These are phyloP conservation scores for Uria aalge DNA, from an alignment of 2,113 vertebrate genomes.

Conservation along the genomic window DNA sequence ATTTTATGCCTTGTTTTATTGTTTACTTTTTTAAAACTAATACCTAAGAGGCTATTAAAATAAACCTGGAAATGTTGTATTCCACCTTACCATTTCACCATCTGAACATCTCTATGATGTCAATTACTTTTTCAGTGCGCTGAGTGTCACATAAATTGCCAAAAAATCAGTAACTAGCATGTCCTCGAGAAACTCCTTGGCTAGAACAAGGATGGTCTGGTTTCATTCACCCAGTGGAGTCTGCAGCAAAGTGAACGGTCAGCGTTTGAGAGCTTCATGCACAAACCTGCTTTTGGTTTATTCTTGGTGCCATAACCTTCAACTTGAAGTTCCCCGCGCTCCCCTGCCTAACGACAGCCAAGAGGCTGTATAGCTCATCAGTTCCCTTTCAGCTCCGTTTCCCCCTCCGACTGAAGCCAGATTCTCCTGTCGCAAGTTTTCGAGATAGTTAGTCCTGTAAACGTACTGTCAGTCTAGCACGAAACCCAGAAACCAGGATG, in stretches of 20 bases:
- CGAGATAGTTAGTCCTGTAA: not conserved
- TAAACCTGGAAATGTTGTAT: rapidly evolving
- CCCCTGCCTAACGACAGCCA: not conserved
- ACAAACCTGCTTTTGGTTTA: not conserved
- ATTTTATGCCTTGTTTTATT: not conserved
- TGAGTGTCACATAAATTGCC: rapidly evolving
- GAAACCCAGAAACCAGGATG: not conserved
- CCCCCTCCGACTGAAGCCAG: not conserved
- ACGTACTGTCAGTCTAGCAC: rapidly evolving
- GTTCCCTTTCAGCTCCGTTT: not conserved
- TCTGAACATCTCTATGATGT: not conserved
- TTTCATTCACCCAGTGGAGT: rapidly evolving
- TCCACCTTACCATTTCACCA: not conserved
- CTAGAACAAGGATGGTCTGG: rapidly evolving
- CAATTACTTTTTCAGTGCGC: rapidly evolving
- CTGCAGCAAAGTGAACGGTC: rapidly evolving
- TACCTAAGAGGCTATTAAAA: not conserved
- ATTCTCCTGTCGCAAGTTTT: not conserved
- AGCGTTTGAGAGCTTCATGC: rapidly evolving
- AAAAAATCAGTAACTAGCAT: rapidly evolving
- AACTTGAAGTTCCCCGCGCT: not conserved
- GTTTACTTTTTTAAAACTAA: not conserved
- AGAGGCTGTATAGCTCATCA: not conserved
- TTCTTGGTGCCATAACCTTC: not conserved
- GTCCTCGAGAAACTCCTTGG: rapidly evolving